These are phyloP conservation scores for Melipona bicolor DNA, from an alignment of 2,888 invertebrate genomes.

Conservation along the genomic window DNA sequence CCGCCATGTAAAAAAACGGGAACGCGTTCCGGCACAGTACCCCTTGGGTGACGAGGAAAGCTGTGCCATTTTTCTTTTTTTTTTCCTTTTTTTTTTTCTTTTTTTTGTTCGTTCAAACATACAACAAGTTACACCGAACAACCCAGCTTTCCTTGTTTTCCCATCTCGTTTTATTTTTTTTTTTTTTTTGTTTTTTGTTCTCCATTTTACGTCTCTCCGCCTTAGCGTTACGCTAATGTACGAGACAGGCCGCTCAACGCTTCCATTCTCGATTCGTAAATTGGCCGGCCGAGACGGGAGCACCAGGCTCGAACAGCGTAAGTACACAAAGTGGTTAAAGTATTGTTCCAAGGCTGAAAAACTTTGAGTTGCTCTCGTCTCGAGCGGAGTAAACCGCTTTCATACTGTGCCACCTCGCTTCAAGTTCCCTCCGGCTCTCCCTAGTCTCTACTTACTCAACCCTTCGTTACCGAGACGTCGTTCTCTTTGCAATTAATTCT, in stretches of 20 bases:
- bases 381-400: slow-evolving; percentile 26
- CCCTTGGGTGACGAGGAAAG: slow-evolving; percentile 84
- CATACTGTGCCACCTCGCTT: slow-evolving; percentile 40
- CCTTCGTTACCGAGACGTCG: slow-evolving; percentile 9
- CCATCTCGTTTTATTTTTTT: background rate
- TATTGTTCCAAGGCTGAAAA: slow-evolving; percentile 25
- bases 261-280: slow-evolving; percentile 4
- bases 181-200: too few species aligned
- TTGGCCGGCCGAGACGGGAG: slow-evolving; percentile 1
- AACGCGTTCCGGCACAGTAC: slow-evolving; percentile 83
- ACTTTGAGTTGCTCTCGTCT: slow-evolving; percentile 25
- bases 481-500: slow-evolving; percentile 4
- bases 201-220: too few species aligned
- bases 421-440: slow-evolving; percentile 7
- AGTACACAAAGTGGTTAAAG: slow-evolving; percentile 32
- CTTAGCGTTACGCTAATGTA: background rate
- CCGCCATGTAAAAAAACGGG: slow-evolving; percentile 84
- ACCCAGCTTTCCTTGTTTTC: slow-evolving; percentile 42
- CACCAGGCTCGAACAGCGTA: background rate
- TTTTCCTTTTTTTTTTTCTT: too few species aligned
- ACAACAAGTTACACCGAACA: slow-evolving; percentile 14
- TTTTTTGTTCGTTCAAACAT: slow-evolving; percentile 18
- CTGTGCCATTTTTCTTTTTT: slow-evolving; percentile 72
- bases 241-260: background rate
- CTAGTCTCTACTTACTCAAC: background rate